Percentiles rank a stretch among this genome's conserved stretches.
Conservation (phyloP, 92 coral and sea anemone genomes). For the Epizoanthus fatuus region DNA sequence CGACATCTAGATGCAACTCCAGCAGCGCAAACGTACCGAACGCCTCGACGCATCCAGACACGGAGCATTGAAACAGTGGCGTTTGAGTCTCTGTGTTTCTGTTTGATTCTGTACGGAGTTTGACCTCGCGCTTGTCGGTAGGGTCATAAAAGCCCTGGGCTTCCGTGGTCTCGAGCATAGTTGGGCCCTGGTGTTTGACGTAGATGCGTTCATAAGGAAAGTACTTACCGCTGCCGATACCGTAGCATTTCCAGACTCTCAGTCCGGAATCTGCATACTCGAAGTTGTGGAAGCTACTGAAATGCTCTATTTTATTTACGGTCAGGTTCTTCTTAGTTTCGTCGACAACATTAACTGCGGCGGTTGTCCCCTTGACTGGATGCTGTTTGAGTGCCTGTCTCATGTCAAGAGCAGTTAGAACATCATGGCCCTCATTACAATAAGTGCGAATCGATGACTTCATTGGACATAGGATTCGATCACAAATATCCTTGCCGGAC, state of each 20-base stretch:
- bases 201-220: slow-evolving; percentile 49
- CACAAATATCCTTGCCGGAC: slow-evolving; percentile 84
- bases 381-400: slow-evolving; percentile 75
- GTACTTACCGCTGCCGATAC: slow-evolving; percentile 75
- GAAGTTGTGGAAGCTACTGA: slow-evolving; percentile 75
- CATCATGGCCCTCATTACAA: slow-evolving; percentile 1
- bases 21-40: slow-evolving; percentile 72
- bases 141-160: slow-evolving; percentile 13
- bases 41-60: slow-evolving; percentile 64
- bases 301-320: slow-evolving; percentile 61
- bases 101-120: slow-evolving; percentile 21
- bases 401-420: slow-evolving; percentile 81
- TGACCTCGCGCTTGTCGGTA: slow-evolving; percentile 45
- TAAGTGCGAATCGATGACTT: slow-evolving; percentile 10
- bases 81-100: slow-evolving; percentile 30
- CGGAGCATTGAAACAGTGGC: slow-evolving; percentile 71
- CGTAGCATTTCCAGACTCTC: slow-evolving; percentile 77
- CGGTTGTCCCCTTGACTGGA: slow-evolving; percentile 85
- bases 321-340: slow-evolving; percentile 61
- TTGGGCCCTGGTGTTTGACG: slow-evolving; percentile 66
- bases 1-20: too few relatives aligned
- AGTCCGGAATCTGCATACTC: slow-evolving; percentile 63
- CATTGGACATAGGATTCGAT: slow-evolving; percentile 85
- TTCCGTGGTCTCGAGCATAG: slow-evolving; percentile 54
- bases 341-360: slow-evolving; percentile 70